Evolutionary conservation across 2,113 vertebrate species (phyloP).

Genomic region (Barbus barbus): DNA sequence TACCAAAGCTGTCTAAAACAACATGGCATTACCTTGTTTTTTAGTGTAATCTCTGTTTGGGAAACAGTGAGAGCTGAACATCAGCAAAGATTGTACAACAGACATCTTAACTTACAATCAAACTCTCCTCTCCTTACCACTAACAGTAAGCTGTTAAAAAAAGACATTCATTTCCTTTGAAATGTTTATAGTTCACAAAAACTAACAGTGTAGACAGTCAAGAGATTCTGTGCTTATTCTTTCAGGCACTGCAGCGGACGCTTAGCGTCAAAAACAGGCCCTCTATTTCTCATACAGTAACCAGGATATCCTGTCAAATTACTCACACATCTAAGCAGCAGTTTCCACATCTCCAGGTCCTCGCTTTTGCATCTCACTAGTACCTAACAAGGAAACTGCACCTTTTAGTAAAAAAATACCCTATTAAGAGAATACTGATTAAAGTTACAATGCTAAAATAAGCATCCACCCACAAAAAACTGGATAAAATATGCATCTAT

Average conservation of each 20-base stretch:
- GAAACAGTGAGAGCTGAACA: constrained; percentile 14
- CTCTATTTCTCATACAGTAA: constrained; percentile 51
- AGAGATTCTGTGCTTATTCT: too few relatives aligned
- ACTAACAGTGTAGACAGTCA: too few relatives aligned
- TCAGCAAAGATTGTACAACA: constrained; percentile 9
- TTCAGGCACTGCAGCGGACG: neutral
- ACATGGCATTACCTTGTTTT: neutral
- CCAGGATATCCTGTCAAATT: constrained; percentile 79
- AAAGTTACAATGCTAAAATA: neutral
- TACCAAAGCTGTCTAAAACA: neutral
- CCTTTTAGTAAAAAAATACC: neutral
- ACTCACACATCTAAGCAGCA: constrained; percentile 43
- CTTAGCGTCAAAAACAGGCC: constrained; percentile 44
- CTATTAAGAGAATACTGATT: neutral
- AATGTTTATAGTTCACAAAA: too few relatives aligned
- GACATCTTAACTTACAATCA: neutral
- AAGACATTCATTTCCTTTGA: neutral
- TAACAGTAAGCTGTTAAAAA: neutral
- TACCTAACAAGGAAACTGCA: neutral
- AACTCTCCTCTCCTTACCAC: neutral
- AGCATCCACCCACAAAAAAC: neutral
- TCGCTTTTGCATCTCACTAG: neutral
- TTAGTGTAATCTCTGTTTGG: neutral
- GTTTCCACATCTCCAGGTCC: constrained; percentile 39
- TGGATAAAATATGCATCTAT: neutral